Percentiles rank a stretch among this genome's conserved stretches.
These are phyloP conservation scores for Rhinatrema bivittatum DNA, from an alignment of 2,797 vertebrate genomes.

Conservation along the genomic window DNA sequence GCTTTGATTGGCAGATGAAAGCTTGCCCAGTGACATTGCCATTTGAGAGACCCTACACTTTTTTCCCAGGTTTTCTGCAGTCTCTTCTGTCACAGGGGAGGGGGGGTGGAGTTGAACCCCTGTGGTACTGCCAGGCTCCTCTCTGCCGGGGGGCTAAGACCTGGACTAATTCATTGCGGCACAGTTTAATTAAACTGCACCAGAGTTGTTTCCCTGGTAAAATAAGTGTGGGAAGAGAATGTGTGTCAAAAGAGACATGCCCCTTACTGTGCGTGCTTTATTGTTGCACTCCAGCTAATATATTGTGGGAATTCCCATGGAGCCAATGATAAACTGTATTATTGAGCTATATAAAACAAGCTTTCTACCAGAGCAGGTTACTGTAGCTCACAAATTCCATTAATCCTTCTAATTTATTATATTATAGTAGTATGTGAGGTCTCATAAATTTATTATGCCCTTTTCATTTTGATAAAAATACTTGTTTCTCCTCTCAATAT, in stretches of 20 bases:
- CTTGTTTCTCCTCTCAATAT: slow-evolving; percentile 61
- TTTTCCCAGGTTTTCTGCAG: slow-evolving; percentile 59
- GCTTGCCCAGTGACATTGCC: slow-evolving; percentile 48
- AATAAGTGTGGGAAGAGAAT: slow-evolving; percentile 93
- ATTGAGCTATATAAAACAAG: slow-evolving; percentile 67
- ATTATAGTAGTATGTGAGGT: slow-evolving; percentile 75
- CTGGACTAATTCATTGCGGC: slow-evolving; percentile 74
- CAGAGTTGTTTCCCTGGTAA: slow-evolving; percentile 84
- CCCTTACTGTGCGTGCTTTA: slow-evolving; percentile 80
- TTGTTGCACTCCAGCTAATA: slow-evolving; percentile 79
- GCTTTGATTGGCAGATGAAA: slow-evolving; percentile 56
- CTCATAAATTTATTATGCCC: slow-evolving; percentile 69
- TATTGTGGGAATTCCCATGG: slow-evolving; percentile 81
- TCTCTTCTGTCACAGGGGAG: slow-evolving; percentile 52
- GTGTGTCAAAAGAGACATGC: slow-evolving; percentile 83
- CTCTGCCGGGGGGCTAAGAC: slow-evolving; percentile 70
- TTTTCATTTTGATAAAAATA: slow-evolving; percentile 64
- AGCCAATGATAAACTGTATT: slow-evolving; percentile 75
- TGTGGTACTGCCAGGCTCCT: slow-evolving; percentile 65
- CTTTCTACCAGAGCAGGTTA: slow-evolving; percentile 65
- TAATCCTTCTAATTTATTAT: slow-evolving; percentile 76
- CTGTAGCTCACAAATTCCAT: slow-evolving; percentile 72
- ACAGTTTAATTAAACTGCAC: slow-evolving; percentile 82
- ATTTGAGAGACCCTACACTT: slow-evolving; percentile 42
- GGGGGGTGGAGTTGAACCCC: slow-evolving; percentile 63